Percentiles rank a stretch among this genome's conserved stretches.
phyloP scores from a whole-genome alignment of 2,888 invertebrate species.

The Agrotis segetum region DNA sequence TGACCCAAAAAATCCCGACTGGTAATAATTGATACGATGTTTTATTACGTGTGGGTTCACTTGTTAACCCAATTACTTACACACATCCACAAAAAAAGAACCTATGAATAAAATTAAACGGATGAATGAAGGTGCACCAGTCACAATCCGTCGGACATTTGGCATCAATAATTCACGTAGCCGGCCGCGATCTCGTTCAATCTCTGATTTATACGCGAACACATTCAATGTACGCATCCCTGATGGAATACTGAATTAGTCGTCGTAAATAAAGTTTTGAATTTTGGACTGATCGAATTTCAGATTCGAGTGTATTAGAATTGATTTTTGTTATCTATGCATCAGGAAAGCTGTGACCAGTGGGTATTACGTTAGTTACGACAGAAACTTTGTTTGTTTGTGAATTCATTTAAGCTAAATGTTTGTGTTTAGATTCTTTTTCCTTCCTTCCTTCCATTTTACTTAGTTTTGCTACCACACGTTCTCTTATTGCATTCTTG shows the following conservation, averaged over 20 bases:
- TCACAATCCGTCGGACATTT: conserved; percentile 68
- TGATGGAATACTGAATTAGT: conserved; percentile 63
- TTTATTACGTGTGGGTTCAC: neutral
- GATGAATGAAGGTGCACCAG: conserved; percentile 62
- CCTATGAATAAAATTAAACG: conserved; percentile 54
- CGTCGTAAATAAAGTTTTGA: conserved; percentile 58
- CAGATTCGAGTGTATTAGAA: conserved; percentile 40
- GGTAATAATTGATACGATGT: too few relatives aligned
- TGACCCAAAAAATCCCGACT: accelerated
- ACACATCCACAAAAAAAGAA: conserved; percentile 17
- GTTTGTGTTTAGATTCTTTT: too few relatives aligned
- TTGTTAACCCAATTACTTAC: conserved; percentile 13
- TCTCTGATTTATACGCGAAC: conserved; percentile 65
- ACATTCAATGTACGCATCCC: conserved; percentile 55
- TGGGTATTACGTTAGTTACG: too few relatives aligned
- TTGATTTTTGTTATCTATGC: conserved; percentile 28
- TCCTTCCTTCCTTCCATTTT: too few relatives aligned
- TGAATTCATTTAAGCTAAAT: too few relatives aligned
- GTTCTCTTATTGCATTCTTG: too few relatives aligned
- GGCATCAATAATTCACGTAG: conserved; percentile 67
- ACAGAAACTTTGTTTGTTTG: too few relatives aligned
- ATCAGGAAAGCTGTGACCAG: too few relatives aligned
- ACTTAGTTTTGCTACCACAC: too few relatives aligned
- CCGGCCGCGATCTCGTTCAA: conserved; percentile 60
- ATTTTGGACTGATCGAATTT: conserved; percentile 49